These are phyloP conservation scores for Acanthopagrus latus DNA, from an alignment of 2,797 vertebrate genomes.

Conservation along the genomic window DNA sequence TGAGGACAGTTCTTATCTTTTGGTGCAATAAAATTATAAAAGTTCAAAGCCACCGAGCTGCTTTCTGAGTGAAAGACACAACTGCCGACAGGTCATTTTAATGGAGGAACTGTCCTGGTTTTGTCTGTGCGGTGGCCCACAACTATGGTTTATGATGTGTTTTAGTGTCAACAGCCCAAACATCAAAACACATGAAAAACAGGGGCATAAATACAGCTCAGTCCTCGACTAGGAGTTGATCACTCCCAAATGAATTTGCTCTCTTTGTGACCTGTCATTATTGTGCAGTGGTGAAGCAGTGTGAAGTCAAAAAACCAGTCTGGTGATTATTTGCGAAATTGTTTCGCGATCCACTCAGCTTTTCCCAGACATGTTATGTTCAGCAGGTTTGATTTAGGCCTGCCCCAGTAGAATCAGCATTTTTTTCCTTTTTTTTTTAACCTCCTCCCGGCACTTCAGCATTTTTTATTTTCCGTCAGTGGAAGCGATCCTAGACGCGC, in stretches of 20 bases:
- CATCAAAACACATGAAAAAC: slow-evolving; percentile 34
- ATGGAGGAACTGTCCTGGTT: slow-evolving; percentile 25
- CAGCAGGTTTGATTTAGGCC: slow-evolving; percentile 66
- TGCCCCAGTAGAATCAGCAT: slow-evolving; percentile 68
- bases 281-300: slow-evolving; percentile 21
- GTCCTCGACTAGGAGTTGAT: slow-evolving; percentile 34
- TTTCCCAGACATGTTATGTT: slow-evolving; percentile 71
- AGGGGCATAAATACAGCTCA: slow-evolving; percentile 9
- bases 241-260: slow-evolving; percentile 14
- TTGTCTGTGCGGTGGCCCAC: slow-evolving; percentile 22
- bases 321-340: slow-evolving; percentile 60
- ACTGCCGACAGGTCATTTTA: slow-evolving; percentile 16
- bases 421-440: slow-evolving; percentile 13
- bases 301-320: slow-evolving; percentile 52
- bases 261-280: slow-evolving; percentile 40
- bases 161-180: slow-evolving; percentile 29
- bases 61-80: slow-evolving; percentile 25
- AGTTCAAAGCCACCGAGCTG: slow-evolving; percentile 7
- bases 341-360: slow-evolving; percentile 56
- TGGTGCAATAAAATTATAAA: not conserved
- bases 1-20: slow-evolving; percentile 15
- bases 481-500: slow-evolving; percentile 72
- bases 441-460: slow-evolving; percentile 52
- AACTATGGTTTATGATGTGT: slow-evolving; percentile 42
- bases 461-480: slow-evolving; percentile 65